phyloP scores from a whole-genome alignment of 2,113 vertebrate genomes.

The Labeo rohita region DNA sequence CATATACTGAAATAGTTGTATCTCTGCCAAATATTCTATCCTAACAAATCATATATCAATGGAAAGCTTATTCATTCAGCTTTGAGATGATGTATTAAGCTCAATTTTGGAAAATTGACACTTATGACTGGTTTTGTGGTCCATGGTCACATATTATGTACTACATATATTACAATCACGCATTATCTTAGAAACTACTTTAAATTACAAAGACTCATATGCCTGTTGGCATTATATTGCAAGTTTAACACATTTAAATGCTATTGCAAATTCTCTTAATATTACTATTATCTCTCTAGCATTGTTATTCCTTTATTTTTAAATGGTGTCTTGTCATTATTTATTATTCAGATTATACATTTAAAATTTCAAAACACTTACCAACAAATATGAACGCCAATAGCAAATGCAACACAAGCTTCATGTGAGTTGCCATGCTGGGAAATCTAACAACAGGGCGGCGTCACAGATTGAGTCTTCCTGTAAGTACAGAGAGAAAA shows the following conservation, averaged over 20 bases:
- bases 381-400: conserved; percentile 66
- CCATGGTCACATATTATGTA: too few species aligned
- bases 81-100: too few species aligned
- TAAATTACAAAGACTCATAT: neutral
- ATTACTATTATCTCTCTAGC: neutral
- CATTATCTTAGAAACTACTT: neutral
- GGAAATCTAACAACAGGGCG: conserved; percentile 41
- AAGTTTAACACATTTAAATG: neutral
- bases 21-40: too few species aligned
- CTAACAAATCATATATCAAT: too few species aligned
- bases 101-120: too few species aligned
- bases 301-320: neutral
- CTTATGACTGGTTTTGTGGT: too few species aligned
- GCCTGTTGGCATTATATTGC: neutral
- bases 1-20: too few species aligned
- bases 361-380: conserved; percentile 63
- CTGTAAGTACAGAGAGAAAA: conserved; percentile 28
- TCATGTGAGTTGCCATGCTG: conserved; percentile 68
- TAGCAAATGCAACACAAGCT: conserved; percentile 61
- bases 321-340: neutral
- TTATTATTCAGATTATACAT: neutral
- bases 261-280: neutral
- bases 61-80: too few species aligned
- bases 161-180: neutral
- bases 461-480: conserved; percentile 45